Percentiles rank a stretch among this genome's conserved stretches.
These are phyloP conservation scores for Xestia c-nigrum DNA, from an alignment of 2,888 invertebrate species.

Conservation along the genomic window DNA sequence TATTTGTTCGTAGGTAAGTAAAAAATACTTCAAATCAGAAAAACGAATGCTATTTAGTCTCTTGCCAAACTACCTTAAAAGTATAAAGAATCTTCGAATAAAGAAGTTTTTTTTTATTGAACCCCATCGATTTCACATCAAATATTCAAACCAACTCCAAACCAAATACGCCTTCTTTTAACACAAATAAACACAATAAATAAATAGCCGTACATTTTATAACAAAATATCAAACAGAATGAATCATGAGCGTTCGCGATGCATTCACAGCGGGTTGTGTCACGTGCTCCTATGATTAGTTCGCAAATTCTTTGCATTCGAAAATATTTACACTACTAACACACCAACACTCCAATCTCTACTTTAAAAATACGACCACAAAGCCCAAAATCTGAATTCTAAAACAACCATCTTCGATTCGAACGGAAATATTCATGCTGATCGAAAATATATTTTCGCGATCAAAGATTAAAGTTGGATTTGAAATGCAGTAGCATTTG, in stretches of 20 bases:
- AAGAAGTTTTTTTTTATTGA: too few relatives aligned
- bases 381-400: conserved; percentile 30
- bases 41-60: too few relatives aligned
- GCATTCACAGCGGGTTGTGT: conserved; percentile 68
- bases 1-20: too few relatives aligned
- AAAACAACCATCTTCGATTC: conserved; percentile 24
- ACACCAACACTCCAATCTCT: conserved; percentile 1
- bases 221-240: conserved; percentile 69
- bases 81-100: too few relatives aligned
- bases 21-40: too few relatives aligned
- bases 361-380: background rate
- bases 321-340: conserved; percentile 63
- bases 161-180: conserved; percentile 35
- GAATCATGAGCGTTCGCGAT: conserved; percentile 69
- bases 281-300: conserved; percentile 87
- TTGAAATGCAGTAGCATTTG: conserved; percentile 46
- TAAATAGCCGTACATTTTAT: conserved; percentile 55
- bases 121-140: background rate
- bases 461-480: conserved; percentile 40
- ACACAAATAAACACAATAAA: conserved; percentile 47
- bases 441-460: conserved; percentile 41
- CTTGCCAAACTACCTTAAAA: too few relatives aligned
- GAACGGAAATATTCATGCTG: conserved; percentile 13
- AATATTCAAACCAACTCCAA: conserved; percentile 18
- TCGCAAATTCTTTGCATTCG: conserved; percentile 77